A percentile compares a stretch with the other conserved stretches of the same genome.
These are phyloP conservation scores for Meda fulgida DNA, from an alignment of 2,797 vertebrate genomes.

Conservation along the genomic window DNA sequence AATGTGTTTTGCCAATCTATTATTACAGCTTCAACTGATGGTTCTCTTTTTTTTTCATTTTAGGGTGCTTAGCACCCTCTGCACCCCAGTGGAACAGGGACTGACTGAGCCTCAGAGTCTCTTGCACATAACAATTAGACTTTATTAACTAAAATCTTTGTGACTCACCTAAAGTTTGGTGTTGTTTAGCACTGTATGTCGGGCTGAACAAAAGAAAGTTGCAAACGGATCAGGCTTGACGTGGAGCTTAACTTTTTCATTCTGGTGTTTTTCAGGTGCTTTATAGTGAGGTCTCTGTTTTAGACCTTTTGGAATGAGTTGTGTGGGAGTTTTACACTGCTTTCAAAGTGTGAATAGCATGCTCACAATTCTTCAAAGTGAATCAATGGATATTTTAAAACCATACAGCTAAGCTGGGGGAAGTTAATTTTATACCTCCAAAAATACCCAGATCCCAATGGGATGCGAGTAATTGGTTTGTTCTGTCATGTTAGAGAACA, in stretches of 20 bases:
- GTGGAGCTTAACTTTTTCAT: not conserved
- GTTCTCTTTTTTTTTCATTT: not conserved
- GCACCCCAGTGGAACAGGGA: not conserved
- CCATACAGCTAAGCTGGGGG: not conserved
- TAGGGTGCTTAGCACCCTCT: too few relatives aligned
- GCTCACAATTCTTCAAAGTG: not conserved
- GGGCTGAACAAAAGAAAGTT: too few relatives aligned
- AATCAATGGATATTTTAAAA: conserved; percentile 21
- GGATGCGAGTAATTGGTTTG: not conserved
- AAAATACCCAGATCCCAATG: conserved; percentile 8
- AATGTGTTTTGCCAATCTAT: not conserved
- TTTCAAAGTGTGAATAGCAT: not conserved
- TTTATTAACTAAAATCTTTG: not conserved
- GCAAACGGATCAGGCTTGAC: too few relatives aligned
- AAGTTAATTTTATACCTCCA: conserved; percentile 12
- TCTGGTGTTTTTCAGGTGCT: not conserved
- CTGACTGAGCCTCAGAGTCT: not conserved
- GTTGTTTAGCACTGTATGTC: not conserved
- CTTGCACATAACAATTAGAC: not conserved
- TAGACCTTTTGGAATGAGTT: not conserved
- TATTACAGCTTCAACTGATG: not conserved
- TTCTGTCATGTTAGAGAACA: conserved; percentile 13
- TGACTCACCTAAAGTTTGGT: not conserved
- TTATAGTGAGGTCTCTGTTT: not conserved
- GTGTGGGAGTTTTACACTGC: not conserved